phyloP scores from a whole-genome alignment of 2,888 invertebrate species.

The Euplexia lucipara region DNA sequence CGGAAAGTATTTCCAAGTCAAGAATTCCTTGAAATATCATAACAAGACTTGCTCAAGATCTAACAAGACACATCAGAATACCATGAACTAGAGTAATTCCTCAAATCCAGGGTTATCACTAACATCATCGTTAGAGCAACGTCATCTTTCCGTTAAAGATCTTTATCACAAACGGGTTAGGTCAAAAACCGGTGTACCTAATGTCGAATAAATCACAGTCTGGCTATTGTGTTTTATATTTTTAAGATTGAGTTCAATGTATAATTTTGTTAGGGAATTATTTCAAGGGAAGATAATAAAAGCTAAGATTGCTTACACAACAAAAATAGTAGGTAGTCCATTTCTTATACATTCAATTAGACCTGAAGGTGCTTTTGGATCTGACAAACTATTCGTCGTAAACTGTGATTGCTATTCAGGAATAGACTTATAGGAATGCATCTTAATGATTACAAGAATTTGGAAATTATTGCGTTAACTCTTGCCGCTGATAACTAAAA shows the following conservation, averaged over 20 bases:
- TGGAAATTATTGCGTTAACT: too few relatives aligned
- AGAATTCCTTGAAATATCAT: conserved; percentile 1
- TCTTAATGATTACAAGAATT: too few relatives aligned
- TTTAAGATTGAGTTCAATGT: conserved; percentile 3
- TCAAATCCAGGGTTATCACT: conserved; percentile 38
- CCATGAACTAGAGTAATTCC: conserved; percentile 35
- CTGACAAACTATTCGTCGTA: too few relatives aligned
- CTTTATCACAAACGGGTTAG: conserved; percentile 45
- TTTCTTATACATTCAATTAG: too few relatives aligned
- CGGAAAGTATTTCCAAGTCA: neutral
- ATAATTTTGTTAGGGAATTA: conserved; percentile 12
- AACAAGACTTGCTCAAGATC: neutral
- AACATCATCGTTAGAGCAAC: conserved; percentile 35
- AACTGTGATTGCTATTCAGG: too few relatives aligned
- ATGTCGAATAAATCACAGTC: conserved; percentile 27
- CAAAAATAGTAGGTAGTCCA: too few relatives aligned
- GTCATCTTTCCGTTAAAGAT: conserved; percentile 50
- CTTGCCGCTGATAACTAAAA: too few relatives aligned
- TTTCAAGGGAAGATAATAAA: neutral
- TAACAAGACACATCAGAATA: conserved; percentile 26
- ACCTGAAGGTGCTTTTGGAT: too few relatives aligned
- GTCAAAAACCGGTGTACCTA: conserved; percentile 36
- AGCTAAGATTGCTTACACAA: neutral
- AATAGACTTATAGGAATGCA: too few relatives aligned
- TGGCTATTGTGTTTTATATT: conserved; percentile 15